Conservation (phyloP, 2,888 invertebrate species). For the Fragum sueziense region DNA sequence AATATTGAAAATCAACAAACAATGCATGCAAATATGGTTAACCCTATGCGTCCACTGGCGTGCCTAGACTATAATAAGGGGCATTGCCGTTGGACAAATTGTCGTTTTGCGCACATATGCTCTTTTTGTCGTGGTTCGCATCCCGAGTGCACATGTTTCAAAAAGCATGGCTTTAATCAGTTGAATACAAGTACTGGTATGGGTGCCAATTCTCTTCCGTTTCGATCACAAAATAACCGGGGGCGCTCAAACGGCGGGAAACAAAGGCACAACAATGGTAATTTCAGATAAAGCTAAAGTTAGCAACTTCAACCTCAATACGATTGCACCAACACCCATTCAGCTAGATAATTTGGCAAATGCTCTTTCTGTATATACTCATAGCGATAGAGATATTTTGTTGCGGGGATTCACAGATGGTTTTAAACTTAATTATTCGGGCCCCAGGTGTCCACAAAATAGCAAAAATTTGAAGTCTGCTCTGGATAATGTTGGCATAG, state of each 20-base stretch:
- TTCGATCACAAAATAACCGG: no score
- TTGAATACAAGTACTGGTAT: no score
- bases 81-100: conserved; percentile 27
- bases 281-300: not conserved
- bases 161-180: not conserved
- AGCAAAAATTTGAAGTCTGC: conserved; percentile 31
- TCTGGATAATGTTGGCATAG: not conserved
- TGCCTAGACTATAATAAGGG: conserved; percentile 37
- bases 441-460: conserved; percentile 14
- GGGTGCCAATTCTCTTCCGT: no score
- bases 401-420: conserved; percentile 17
- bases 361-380: not conserved
- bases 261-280: not conserved
- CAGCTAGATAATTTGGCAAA: not conserved
- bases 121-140: not conserved
- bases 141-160: not conserved
- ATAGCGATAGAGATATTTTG: conserved; percentile 4
- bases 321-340: not conserved
- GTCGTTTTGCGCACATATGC: conserved; percentile 25
- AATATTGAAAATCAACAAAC: not conserved
- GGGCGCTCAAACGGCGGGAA: no score
- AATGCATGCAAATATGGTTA: no score
- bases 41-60: not conserved
- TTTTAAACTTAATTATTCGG: conserved; percentile 28
- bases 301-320: not conserved